Percentiles rank a stretch among this genome's conserved stretches.
Evolutionary conservation across 2,797 vertebrate genomes (phyloP).

Genomic region (Notamacropus eugenii): DNA sequence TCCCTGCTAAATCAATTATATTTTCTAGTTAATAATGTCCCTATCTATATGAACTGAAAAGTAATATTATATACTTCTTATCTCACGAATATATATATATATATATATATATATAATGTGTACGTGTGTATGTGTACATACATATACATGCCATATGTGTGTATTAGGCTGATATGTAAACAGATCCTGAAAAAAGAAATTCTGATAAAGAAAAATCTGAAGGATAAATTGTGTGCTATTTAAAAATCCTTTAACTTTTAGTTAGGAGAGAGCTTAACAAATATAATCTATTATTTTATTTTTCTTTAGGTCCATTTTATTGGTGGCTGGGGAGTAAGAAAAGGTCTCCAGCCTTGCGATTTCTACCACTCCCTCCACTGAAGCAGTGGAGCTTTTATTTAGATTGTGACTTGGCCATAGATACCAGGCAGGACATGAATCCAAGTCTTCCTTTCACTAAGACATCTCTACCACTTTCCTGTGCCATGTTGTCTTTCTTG

Average conservation of each 20-base stretch:
- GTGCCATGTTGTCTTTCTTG: not conserved
- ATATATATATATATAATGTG: not conserved
- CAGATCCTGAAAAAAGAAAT: not conserved
- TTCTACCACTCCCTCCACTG: not conserved
- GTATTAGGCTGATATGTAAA: not conserved
- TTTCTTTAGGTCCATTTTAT: not conserved
- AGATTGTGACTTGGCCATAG: not conserved
- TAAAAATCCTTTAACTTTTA: not conserved
- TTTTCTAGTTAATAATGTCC: not conserved
- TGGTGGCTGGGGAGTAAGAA: not conserved
- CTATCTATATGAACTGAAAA: not conserved
- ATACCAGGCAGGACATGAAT: not conserved
- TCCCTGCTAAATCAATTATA: not conserved
- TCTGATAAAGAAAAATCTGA: not conserved
- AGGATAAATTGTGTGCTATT: not conserved
- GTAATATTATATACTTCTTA: not conserved
- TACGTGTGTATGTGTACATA: not conserved
- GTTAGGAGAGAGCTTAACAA: not conserved
- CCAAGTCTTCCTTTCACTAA: not conserved
- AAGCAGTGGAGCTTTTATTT: not conserved
- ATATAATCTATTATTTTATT: not conserved
- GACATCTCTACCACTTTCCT: not conserved
- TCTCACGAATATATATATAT: not conserved
- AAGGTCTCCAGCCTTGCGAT: not conserved
- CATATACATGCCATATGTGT: not conserved